A percentile compares a stretch with the other conserved stretches of the same genome.
phyloP scores from a whole-genome alignment of 2,888 invertebrate species.

The Agelastica alni region DNA sequence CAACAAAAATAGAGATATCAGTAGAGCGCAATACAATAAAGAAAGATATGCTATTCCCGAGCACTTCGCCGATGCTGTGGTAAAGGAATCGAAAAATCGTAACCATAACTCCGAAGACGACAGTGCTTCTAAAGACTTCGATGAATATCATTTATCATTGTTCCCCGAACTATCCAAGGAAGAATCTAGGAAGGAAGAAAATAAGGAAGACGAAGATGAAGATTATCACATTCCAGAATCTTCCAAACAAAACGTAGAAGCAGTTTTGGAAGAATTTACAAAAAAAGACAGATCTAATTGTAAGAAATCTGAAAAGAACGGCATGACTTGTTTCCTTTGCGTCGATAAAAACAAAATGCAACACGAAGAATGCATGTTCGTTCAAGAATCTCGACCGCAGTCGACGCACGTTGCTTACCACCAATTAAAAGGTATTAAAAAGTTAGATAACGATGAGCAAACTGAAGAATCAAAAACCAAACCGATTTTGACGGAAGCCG shows the following conservation, averaged over 20 bases:
- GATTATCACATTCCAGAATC: constrained; percentile 55
- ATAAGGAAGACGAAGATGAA: constrained; percentile 44
- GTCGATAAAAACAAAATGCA: constrained; percentile 69
- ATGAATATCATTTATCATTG: constrained; percentile 56
- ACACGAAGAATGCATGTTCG: constrained; percentile 80
- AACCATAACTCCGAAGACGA: constrained; percentile 36
- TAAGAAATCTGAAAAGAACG: constrained; percentile 71
- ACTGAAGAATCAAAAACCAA: constrained; percentile 30
- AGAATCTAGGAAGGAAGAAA: constrained; percentile 48
- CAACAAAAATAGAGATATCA: constrained; percentile 23
- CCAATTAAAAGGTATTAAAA: constrained; percentile 66
- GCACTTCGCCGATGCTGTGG: constrained; percentile 44
- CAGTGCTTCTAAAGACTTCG: constrained; percentile 59
- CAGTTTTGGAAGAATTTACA: constrained; percentile 73
- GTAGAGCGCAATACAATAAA: constrained; percentile 21
- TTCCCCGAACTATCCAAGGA: constrained; percentile 55
- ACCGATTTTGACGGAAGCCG: constrained; percentile 31
- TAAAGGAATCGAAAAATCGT: constrained; percentile 30
- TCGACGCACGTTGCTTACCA: constrained; percentile 69
- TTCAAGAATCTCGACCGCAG: constrained; percentile 70
- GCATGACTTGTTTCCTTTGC: constrained; percentile 79
- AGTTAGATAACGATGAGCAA: constrained; percentile 48
- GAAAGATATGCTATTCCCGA: constrained; percentile 45
- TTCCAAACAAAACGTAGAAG: constrained; percentile 69
- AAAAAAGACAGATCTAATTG: constrained; percentile 74